Evolutionary conservation across 1,140 invertebrate species (phyloP), one percentile per base, ranked within the genome.

Genomic region (Magallana gigas): DNA sequence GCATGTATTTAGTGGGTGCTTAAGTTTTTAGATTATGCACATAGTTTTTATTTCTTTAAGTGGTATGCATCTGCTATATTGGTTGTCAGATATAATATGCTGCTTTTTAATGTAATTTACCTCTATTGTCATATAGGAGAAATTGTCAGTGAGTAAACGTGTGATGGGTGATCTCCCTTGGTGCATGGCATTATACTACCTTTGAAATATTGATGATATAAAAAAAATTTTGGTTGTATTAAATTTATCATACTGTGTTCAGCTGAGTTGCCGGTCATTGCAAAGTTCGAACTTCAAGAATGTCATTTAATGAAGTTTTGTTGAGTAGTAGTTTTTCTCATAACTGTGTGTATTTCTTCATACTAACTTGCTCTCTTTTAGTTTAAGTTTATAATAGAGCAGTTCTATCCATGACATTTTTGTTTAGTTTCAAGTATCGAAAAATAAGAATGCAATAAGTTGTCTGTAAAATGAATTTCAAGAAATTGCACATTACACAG

Each of bases 71-170:
- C 29, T 36, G 23, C 36, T 76, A 12, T 48, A 48, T 48, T 48
- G 36, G 36, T 48, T 48, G 23, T 12, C 18, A 12, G 23, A 76
- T 76, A 76, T 76, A 36, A 23, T 76, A 76, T 76, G 18, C 23
- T 76, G 23, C 60, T 76, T 18, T 12, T 76, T 29, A 76, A 76
- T 8, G 68, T 76, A 76, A 76, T 76, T 76, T 76, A 76, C 68
- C 36, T 76, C 68, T 76, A 76, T 76, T 76, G 36, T 76, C 23
- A 76, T 76, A 76, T 76, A 76, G 68, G 68, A 76, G 68, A 76
- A 23, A 76, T 76, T 36, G 68, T 76, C 68, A 76, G 68, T 76
- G 68, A 76, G 68, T 76, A 76, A 76, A 71, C 8, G 68, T 76
- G 68, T 76, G 68, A 18, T 76, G 68, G 68, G 68, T 76, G 68